A percentile compares a stretch with the other conserved stretches of the same genome.
These are phyloP conservation scores for Dromococcyx pavoninus DNA, from an alignment of 2,797 vertebrate species.

Conservation along the genomic window DNA sequence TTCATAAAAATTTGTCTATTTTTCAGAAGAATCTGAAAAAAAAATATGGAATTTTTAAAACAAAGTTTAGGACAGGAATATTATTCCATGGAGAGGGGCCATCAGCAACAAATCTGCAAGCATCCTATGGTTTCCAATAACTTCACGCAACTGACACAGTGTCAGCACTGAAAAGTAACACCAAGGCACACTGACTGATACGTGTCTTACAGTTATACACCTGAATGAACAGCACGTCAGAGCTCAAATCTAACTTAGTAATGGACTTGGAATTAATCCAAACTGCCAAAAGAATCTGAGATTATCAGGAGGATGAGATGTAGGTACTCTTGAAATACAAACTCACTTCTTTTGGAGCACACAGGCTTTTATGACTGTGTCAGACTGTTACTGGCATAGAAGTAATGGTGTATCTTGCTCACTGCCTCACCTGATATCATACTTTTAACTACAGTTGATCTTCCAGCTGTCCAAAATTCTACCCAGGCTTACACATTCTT, in stretches of 20 bases:
- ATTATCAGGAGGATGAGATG: slow-evolving; percentile 4
- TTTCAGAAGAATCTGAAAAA: slow-evolving; percentile 53
- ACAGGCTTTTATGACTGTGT: not conserved
- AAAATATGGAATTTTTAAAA: slow-evolving; percentile 60
- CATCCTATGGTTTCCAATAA: slow-evolving; percentile 65
- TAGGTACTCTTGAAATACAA: slow-evolving; percentile 18
- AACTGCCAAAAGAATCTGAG: slow-evolving; percentile 27
- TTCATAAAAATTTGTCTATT: slow-evolving; percentile 50
- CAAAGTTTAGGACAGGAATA: slow-evolving; percentile 40
- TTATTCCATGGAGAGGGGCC: slow-evolving; percentile 52
- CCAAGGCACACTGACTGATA: slow-evolving; percentile 45
- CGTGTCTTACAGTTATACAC: slow-evolving; percentile 55
- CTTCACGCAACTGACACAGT: slow-evolving; percentile 57
- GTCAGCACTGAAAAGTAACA: slow-evolving; percentile 53
- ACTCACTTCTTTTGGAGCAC: not conserved
- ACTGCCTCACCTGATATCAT: not conserved
- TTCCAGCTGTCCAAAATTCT: not conserved
- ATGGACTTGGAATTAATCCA: slow-evolving; percentile 59
- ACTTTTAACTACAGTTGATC: not conserved
- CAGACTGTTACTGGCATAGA: not conserved
- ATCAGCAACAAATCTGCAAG: slow-evolving; percentile 44
- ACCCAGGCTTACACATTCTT: not conserved
- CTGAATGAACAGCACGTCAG: slow-evolving; percentile 19
- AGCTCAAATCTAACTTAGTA: slow-evolving; percentile 22
- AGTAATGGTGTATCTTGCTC: not conserved